phyloP scores from a whole-genome alignment of 1,140 invertebrate species.

The Ceratina australensis region DNA sequence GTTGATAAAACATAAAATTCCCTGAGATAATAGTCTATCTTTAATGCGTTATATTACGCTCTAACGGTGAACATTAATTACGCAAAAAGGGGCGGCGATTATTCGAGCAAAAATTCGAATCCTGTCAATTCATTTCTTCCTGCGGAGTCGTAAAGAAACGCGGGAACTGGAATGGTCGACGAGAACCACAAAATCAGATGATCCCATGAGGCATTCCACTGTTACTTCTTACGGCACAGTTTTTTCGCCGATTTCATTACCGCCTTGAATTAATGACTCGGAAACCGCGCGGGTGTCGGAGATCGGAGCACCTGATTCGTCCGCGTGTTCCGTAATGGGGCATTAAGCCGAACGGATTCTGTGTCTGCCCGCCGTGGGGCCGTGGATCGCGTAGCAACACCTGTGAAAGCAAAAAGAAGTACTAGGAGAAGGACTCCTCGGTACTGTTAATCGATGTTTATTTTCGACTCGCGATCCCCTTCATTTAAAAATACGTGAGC shows the following conservation, averaged over 20 bases:
- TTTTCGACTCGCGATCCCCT: too few species aligned
- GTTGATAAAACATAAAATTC: too few species aligned
- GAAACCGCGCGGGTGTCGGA: not conserved
- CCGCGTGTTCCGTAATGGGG: not conserved
- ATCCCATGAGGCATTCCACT: not conserved
- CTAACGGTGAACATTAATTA: too few species aligned
- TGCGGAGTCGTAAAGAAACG: too few species aligned
- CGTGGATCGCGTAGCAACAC: not conserved
- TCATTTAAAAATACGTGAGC: too few species aligned
- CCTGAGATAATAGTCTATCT: too few species aligned
- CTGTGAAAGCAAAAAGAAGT: not conserved
- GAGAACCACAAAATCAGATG: not conserved
- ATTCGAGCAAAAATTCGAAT: too few species aligned
- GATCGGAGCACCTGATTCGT: not conserved
- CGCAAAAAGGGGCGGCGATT: too few species aligned
- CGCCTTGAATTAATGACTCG: slow-evolving; percentile 1
- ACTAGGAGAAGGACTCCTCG: not conserved
- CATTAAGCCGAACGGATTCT: slow-evolving; percentile 1
- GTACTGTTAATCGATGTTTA: not conserved
- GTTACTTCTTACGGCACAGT: not conserved
- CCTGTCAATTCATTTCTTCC: too few species aligned
- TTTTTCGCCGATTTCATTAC: not conserved
- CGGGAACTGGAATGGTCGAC: too few species aligned
- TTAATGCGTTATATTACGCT: too few species aligned
- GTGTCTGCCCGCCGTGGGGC: not conserved